phyloP scores from a whole-genome alignment of 2,888 invertebrate species.

The Ichneumon xanthorius region DNA sequence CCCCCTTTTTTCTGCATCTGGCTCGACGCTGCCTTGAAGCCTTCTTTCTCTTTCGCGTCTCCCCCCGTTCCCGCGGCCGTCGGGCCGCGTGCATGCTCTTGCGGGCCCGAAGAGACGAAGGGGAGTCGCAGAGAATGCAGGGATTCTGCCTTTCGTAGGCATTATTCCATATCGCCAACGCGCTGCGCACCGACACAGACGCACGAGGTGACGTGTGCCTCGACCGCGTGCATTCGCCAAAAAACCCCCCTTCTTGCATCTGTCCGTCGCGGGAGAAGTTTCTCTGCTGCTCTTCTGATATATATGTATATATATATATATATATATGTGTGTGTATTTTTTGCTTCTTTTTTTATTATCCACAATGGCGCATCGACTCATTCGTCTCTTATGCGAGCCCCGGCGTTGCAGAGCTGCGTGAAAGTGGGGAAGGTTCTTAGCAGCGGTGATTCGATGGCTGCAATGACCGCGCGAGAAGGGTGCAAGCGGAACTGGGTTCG shows the following conservation, averaged over 20 bases:
- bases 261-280: slow-evolving; percentile 58
- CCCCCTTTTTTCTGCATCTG: slow-evolving; percentile 69
- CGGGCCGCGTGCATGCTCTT: slow-evolving; percentile 47
- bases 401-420: neutral
- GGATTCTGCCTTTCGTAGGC: slow-evolving; percentile 44
- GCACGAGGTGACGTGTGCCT: slow-evolving; percentile 65
- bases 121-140: slow-evolving; percentile 48
- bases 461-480: no score
- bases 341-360: neutral
- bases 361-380: neutral
- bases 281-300: slow-evolving; percentile 52
- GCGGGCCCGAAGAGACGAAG: slow-evolving; percentile 59
- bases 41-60: slow-evolving; percentile 65
- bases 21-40: slow-evolving; percentile 62
- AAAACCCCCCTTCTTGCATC: slow-evolving; percentile 60
- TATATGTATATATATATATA: slow-evolving; percentile 3
- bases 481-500: neutral
- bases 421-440: neutral
- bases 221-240: slow-evolving; percentile 59
- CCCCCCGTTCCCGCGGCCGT: slow-evolving; percentile 32
- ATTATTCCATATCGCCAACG: slow-evolving; percentile 14
- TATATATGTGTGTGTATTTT: neutral
- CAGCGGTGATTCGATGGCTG: neutral
- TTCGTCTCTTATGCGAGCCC: neutral
- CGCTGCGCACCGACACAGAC: neutral